Evolutionary conservation across 1,140 invertebrate genomes (phyloP), one percentile per base, ranked within the genome.

Genomic region (Neodiprion lecontei): DNA sequence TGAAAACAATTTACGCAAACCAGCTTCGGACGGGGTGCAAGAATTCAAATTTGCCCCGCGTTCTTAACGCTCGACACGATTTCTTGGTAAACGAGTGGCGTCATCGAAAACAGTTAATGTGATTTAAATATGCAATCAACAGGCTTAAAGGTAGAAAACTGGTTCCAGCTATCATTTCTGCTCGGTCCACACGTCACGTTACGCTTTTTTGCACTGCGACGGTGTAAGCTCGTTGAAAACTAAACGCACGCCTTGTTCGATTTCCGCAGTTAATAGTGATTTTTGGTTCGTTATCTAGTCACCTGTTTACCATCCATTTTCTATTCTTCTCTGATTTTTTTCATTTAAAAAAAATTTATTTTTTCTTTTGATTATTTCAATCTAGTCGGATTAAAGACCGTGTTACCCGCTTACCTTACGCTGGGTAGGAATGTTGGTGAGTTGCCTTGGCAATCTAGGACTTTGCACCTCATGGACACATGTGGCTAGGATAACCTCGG

Each of bases 391-490:
- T 40, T 40, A 40, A 40, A 40, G 28, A 40, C 28, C 28, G 5
- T 40, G 28, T 40, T 40, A 40, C 28, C 70, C 1, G 48, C 78
- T 88, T 76, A 88, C 87, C 86, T 85, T 75, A 88, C 79, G 74
- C 82, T 88, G 72, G 85, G 79, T 76, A 88, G 84, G 72, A 88
- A 88, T 76, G 85, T 86, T 70, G 87, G 85, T 71, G 81, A 85
- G 70, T 87, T 88, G 81, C 87, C 83, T 87, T 88, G 86, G 75
- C 86, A 86, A 75, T 88, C 86, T 78, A 87, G 84, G 72, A 87
- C 79, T 76, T 88, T 87, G 84, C 86, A 84, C 85, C 84, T 87
- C 87, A 88, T 88, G 72, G 87, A 87, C 86, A 88, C 87, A 88
- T 88, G 85, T 74, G 75, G 74, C 53, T 61, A 61, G 53, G 53